Evolutionary conservation across 2,113 vertebrate species (phyloP), one percentile per base, ranked within the genome.

Genomic region (Spheniscus mendiculus): DNA sequence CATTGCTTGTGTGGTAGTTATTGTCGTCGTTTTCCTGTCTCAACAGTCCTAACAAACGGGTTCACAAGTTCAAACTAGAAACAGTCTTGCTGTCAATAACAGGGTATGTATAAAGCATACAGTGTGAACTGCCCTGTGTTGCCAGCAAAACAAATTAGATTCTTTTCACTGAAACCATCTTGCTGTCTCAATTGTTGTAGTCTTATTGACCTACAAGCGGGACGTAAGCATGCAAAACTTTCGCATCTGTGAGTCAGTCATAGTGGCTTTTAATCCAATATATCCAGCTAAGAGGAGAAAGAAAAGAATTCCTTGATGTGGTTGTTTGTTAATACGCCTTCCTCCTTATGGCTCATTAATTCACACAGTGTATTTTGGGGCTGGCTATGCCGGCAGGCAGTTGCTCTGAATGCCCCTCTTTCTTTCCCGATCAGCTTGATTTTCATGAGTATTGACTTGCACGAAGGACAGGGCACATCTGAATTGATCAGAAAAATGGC

Each of bases 221-320:
- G 44, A 19, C 6, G 9, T 5, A 42, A 73, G n/a, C 13, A 3
- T 0, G 50, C 34, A 44, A 44, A 93, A 45, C 42, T 56, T 17
- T 55, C 1, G 2, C 71, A 23, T 49, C 34, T 32, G 10, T 47
- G 65, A 82, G 69, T 15, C 82, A 73, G 42, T 59, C 55, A 5
- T 18, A 15, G 36, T 2, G 87, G 42, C 14, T 55, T 88, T 89
- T 74, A 20, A 90, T 91, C 50, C 84, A 58, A 58, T 8, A 23
- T 32, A 91, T 21, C 34, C 93, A 83, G 71, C 80, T 59, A 56
- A 44, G 25, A 63, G 73, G 73, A 72, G 93, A 15, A 73, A 83
- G 76, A 40, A 67, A 30, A 42, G 44, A 77, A 66, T 77, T 84
- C 93, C 65, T 90, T 66, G 88, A 49, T 92, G 95, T 82, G 82